Conservation (phyloP, 2,113 vertebrate genomes). For the Solea senegalensis region DNA sequence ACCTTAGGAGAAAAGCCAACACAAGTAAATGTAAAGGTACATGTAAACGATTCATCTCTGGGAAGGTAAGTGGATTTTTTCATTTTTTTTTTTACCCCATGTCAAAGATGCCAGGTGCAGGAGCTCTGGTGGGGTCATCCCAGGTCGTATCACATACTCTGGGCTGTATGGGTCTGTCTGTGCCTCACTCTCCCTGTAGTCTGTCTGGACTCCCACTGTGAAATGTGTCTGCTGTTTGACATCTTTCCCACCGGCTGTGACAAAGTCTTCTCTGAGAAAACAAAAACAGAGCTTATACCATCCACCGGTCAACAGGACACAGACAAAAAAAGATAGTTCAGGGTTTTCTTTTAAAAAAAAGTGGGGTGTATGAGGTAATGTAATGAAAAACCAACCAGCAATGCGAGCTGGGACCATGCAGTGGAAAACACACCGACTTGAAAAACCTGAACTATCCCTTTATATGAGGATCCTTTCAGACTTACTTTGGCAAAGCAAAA, state of each 20-base stretch:
- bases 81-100: conserved; percentile 83
- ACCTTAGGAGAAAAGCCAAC: conserved; percentile 74
- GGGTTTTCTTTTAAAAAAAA: no score
- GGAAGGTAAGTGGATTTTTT: background rate
- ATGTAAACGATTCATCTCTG: background rate
- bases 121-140: conserved; percentile 87
- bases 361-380: no score
- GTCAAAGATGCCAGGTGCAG: conserved; percentile 87
- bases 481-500: conserved; percentile 80
- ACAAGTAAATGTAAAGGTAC: background rate
- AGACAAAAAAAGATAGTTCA: background rate
- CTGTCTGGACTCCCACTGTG: conserved; percentile 89
- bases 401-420: no score
- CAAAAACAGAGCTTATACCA: background rate
- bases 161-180: conserved; percentile 95
- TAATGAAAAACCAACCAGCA: background rate
- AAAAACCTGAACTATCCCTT: no score
- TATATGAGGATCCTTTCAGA: conserved; percentile 24
- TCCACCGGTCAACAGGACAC: background rate
- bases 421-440: no score
- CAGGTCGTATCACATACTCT: conserved; percentile 81
- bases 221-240: conserved; percentile 51
- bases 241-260: background rate
- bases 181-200: conserved; percentile 92
- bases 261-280: conserved; percentile 52